Evolutionary conservation across 2,113 vertebrate species (phyloP).

Genomic region (Siniperca chuatsi): DNA sequence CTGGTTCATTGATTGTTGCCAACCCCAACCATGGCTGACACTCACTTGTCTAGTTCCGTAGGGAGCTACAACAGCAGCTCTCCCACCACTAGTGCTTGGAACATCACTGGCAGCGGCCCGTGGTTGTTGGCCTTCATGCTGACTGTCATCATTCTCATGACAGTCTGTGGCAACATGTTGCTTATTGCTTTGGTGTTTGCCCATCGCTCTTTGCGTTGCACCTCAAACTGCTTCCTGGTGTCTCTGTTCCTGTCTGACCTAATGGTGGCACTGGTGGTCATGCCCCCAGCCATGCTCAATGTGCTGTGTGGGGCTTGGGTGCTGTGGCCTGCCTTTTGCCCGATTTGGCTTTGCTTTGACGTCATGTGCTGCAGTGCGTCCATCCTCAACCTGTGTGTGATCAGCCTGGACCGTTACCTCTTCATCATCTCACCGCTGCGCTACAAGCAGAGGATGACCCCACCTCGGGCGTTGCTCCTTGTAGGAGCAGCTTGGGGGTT

Average conservation of each 20-base stretch:
- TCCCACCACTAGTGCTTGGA: slow-evolving; percentile 68
- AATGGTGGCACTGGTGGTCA: slow-evolving; percentile 97
- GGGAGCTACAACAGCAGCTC: slow-evolving; percentile 72
- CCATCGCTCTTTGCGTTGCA: slow-evolving; percentile 94
- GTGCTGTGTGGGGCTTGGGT: slow-evolving; percentile 94
- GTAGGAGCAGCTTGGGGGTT: slow-evolving; percentile 92
- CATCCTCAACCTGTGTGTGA: slow-evolving; percentile 97
- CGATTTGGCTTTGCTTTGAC: slow-evolving; percentile 95
- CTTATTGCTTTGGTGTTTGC: slow-evolving; percentile 92
- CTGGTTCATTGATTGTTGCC: slow-evolving; percentile 5
- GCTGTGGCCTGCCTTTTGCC: slow-evolving; percentile 90
- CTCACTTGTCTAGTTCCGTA: slow-evolving; percentile 51
- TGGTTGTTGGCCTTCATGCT: slow-evolving; percentile 88
- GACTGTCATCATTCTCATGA: slow-evolving; percentile 91
- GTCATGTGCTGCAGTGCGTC: slow-evolving; percentile 99
- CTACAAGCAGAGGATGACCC: slow-evolving; percentile 96
- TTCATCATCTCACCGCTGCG: slow-evolving; percentile 95
- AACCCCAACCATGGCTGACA: slow-evolving; percentile 70
- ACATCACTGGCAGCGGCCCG: slow-evolving; percentile 86
- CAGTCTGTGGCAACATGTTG: slow-evolving; percentile 88
- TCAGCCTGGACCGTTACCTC: slow-evolving; percentile 97
- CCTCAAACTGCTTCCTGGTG: slow-evolving; percentile 97
- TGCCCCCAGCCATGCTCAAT: slow-evolving; percentile 97
- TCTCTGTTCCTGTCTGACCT: slow-evolving; percentile 97
- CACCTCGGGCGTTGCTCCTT: slow-evolving; percentile 88